Evolutionary conservation across 2,113 vertebrate genomes (phyloP).

Genomic region (Calyptommatus sinebrachiatus): DNA sequence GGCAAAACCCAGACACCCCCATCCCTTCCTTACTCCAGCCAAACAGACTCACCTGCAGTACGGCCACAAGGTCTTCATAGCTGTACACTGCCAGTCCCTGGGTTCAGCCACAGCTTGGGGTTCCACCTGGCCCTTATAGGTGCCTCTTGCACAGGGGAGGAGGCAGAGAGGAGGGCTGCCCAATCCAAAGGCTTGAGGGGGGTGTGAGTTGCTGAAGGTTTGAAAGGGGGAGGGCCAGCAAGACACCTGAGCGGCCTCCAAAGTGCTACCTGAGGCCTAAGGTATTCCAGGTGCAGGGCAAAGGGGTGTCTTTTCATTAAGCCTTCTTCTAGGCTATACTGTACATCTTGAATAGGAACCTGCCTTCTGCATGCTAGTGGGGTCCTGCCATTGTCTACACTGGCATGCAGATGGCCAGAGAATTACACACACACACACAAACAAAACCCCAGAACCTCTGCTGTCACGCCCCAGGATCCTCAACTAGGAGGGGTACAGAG

Average conservation of each 20-base stretch:
- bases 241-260: background rate
- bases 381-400: too few relatives aligned
- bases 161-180: fast-evolving
- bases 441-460: too few relatives aligned
- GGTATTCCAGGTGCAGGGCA: background rate
- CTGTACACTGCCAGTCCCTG: too few relatives aligned
- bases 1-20: too few relatives aligned
- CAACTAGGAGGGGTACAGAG: too few relatives aligned
- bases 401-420: too few relatives aligned
- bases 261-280: too few relatives aligned
- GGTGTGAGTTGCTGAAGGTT: background rate
- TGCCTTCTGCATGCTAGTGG: too few relatives aligned
- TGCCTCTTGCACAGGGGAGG: background rate
- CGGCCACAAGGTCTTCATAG: background rate
- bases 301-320: background rate
- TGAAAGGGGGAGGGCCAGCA: background rate
- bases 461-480: too few relatives aligned
- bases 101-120: background rate
- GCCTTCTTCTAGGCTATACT: too few relatives aligned
- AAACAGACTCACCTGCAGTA: background rate
- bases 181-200: background rate
- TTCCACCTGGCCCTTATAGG: background rate
- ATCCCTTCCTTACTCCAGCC: background rate
- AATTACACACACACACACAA: too few relatives aligned
- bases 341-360: too few relatives aligned